Conservation (phyloP, 2,113 vertebrate genomes). For the Puma concolor region DNA sequence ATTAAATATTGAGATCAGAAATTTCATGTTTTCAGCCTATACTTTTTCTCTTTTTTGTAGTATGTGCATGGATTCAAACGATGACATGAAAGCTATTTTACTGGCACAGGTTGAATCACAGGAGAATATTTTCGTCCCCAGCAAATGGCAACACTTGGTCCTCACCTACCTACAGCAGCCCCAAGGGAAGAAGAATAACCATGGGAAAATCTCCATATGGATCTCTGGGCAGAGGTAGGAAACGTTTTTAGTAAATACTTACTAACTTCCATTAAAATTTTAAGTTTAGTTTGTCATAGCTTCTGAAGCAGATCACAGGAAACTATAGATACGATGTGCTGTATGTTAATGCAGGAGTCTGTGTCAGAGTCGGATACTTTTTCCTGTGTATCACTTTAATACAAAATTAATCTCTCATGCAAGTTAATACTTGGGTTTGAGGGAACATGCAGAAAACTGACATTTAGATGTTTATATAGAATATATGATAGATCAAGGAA, state of each 20-base stretch:
- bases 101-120: slow-evolving; percentile 94
- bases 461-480: slow-evolving; percentile 22
- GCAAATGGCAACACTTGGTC: slow-evolving; percentile 95
- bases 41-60: slow-evolving; percentile 82
- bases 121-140: slow-evolving; percentile 88
- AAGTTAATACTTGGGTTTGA: slow-evolving; percentile 46
- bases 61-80: slow-evolving; percentile 95
- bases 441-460: background rate
- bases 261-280: background rate
- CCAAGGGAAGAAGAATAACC: slow-evolving; percentile 95
- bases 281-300: background rate
- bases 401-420: background rate
- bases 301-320: slow-evolving; percentile 4
- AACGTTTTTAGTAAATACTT: background rate
- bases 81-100: slow-evolving; percentile 93
- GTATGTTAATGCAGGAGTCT: background rate
- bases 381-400: background rate
- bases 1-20: background rate
- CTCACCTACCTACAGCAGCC: slow-evolving; percentile 94
- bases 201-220: slow-evolving; percentile 92
- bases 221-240: slow-evolving; percentile 95
- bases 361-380: background rate
- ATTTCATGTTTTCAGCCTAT: slow-evolving; percentile 50
- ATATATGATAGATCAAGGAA: background rate
- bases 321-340: background rate